Base-by-base conservation (phyloP, 1,140 invertebrate genomes). In the Melitaea cinxia region DNA sequence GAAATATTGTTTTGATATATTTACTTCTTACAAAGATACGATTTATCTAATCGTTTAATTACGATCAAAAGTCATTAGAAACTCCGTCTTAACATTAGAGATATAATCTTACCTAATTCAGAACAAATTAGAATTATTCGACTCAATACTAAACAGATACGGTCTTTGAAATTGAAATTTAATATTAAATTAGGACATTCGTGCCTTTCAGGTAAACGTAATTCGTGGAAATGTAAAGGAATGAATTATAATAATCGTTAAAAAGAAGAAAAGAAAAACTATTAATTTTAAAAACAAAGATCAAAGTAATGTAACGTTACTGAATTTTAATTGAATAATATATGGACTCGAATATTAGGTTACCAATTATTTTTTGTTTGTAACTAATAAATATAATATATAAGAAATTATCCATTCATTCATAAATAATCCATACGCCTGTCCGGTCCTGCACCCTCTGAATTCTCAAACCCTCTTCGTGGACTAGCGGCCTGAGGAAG, bases 101-200 rank as follows among this genome's bases (percentile, higher is more conserved):
- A 45, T 45, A 4, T 21, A 45, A 45, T 45, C 17, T 19, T 19
- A 19, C 2, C 35, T 19, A 7, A 19, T 45, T 45, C 4, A 17
- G 19, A 45, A 45, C 47, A 39, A 37, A 55, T 37, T 37, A 24
- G 33, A 57, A 57, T 42, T 57, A 45, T 45, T 57, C 17, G 23
- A 45, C 24, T 50, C 19, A 17, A 52, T 65, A 58, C 62, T 26
- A 39, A 42, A 10, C 30, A 39, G 24, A 24, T 17, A 2, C 28
- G 50, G 39, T 59, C 56, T 71, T 71, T 64, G 50, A 45, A 67
- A 68, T 64, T 60, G 55, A 71, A 71, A 71, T 68, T 67, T 65
- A 68, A 68, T 60, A 56, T 64, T 64, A 54, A 24, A 71, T 67
- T 55, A 55, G 55, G 60, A 64, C 52, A 64, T 67, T 30, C 39